Conservation (phyloP, 2,888 invertebrate species). For the Drosophila kanekoi region DNA sequence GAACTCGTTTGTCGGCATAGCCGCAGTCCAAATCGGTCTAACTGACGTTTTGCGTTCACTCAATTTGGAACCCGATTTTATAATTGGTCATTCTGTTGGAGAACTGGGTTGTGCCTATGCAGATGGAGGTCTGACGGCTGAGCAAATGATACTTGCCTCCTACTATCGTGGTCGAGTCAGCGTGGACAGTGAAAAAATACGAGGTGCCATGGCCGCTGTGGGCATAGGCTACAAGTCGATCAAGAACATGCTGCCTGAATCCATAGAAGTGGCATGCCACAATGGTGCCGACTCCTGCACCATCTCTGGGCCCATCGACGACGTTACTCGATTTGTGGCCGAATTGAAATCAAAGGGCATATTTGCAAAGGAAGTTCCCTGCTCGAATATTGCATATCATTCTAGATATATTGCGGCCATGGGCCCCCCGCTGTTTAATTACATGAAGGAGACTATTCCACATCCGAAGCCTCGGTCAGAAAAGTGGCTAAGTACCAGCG, state of each 20-base stretch:
- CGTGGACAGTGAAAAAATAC: conserved; percentile 89
- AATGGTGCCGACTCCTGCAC: conserved; percentile 94
- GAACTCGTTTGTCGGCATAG: conserved; percentile 91
- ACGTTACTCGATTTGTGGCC: conserved; percentile 88
- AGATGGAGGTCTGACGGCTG: conserved; percentile 94
- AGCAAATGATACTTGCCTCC: conserved; percentile 93
- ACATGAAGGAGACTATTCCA: conserved; percentile 88
- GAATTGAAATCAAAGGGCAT: conserved; percentile 89
- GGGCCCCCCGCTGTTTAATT: conserved; percentile 89
- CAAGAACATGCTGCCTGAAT: conserved; percentile 88
- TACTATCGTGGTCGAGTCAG: conserved; percentile 93
- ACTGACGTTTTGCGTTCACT: conserved; percentile 88
- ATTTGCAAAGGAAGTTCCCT: conserved; percentile 93
- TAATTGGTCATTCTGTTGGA: conserved; percentile 96
- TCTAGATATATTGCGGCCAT: conserved; percentile 91
- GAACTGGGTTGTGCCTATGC: conserved; percentile 98
- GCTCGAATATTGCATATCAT: conserved; percentile 95
- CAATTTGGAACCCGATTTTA: conserved; percentile 89
- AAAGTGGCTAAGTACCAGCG: conserved; percentile 94
- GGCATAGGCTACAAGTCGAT: conserved; percentile 88
- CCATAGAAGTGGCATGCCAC: conserved; percentile 94
- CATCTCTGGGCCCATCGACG: conserved; percentile 93
- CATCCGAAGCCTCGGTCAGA: conserved; percentile 88
- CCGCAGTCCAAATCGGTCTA: conserved; percentile 88
- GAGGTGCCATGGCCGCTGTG: conserved; percentile 95